Percentiles rank a stretch among this genome's conserved stretches.
These are phyloP conservation scores for Sinosuthora webbiana DNA, from an alignment of 2,113 vertebrate species.

Conservation along the genomic window DNA sequence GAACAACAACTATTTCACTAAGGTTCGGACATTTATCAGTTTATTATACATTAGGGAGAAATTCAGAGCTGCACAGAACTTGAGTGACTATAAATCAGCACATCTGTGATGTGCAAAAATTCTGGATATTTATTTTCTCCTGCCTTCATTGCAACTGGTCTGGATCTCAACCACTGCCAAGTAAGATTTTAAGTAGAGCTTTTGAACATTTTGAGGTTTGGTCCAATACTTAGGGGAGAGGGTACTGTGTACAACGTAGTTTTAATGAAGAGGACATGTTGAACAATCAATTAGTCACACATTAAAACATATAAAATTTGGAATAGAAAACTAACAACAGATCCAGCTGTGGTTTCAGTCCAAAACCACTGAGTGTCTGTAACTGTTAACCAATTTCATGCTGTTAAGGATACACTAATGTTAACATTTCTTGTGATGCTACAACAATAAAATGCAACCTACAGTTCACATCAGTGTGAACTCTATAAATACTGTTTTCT, in stretches of 20 bases:
- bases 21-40: not conserved
- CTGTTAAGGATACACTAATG: not conserved
- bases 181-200: not conserved
- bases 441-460: not conserved
- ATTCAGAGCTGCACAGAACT: not conserved
- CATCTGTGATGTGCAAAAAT: not conserved
- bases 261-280: not conserved
- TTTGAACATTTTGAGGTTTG: not conserved
- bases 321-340: not conserved
- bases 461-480: not conserved
- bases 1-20: not conserved
- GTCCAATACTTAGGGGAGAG: not conserved
- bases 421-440: not conserved
- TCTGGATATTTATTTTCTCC: not conserved
- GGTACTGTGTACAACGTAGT: not conserved
- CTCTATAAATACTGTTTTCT: not conserved
- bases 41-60: constrained; percentile 22
- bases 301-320: not conserved
- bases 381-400: not conserved
- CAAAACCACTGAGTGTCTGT: not conserved
- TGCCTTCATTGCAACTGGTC: not conserved
- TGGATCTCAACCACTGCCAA: not conserved
- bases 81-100: not conserved
- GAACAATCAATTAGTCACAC: not conserved
- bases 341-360: not conserved